Base-by-base conservation (phyloP, 2,888 invertebrate species). In the Drosophila mimica region DNA sequence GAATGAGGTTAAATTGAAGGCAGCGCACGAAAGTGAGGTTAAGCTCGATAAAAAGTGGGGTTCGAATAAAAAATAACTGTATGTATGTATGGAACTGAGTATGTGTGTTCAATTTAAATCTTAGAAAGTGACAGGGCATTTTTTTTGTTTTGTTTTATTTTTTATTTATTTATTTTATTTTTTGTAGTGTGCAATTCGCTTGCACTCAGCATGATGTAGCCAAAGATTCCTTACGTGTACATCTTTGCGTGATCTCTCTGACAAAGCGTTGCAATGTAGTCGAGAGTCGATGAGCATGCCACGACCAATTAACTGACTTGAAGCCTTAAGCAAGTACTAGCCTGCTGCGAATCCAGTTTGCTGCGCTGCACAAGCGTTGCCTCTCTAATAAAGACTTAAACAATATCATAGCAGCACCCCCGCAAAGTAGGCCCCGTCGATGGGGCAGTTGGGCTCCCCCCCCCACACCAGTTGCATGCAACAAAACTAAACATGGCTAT, bases 281-380 rank as follows among this genome's bases (percentile, higher is more conserved):
- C 36, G 52, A 51, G 49, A 54, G 56, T 36, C 60, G 74, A 67
- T 78, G 77, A 78, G 71, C 87, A 74, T 87, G 84, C 82, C 84
- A 80, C 82, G 70, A 87, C 78, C 84, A 84, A 84, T 87, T 84
- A 84, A 84, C 84, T 87, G 76, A 60, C 69, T 71, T 70, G 76
- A 73, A 75, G 81, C 73, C 74, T 79, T 63, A 60, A 74, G 77
- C 73, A 66, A 70, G 63, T 64, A 38, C 25, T 17, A 36, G 36
- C 54, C 28, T 75, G 81, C 78, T 75, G 78, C 63, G 72, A 68
- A 71, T 76, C 79, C 82, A 84, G 82, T 83, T 71, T 74, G 43
- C 52, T 57, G 31, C 31, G 34, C 51, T 63, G 40, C 79, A 65
- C 64, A 68, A 69, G 51, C 59, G 43, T 59, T 66, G 53, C 64